Evolutionary conservation across 2,797 vertebrate species (phyloP).

Genomic region (Fratercula arctica): DNA sequence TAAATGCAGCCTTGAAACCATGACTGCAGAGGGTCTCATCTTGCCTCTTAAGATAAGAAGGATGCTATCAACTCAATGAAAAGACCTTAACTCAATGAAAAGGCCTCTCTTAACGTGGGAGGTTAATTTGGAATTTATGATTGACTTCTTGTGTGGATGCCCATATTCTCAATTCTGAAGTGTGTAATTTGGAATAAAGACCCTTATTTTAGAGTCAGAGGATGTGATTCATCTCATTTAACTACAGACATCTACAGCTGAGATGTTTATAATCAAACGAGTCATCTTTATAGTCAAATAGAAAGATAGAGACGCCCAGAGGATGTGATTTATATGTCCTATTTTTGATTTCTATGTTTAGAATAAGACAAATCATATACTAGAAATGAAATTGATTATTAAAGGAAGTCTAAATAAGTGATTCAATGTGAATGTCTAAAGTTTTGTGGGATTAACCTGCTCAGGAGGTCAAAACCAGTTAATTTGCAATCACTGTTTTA

Average conservation of each 20-base stretch:
- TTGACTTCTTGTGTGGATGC: constrained; percentile 51
- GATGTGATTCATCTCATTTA: constrained; percentile 57
- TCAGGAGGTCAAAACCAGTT: background rate
- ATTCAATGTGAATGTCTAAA: background rate
- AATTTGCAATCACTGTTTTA: constrained; percentile 1
- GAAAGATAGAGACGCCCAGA: background rate
- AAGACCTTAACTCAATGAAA: constrained; percentile 48
- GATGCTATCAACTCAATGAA: constrained; percentile 25
- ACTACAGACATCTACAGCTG: constrained; percentile 47
- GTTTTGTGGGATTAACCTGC: background rate
- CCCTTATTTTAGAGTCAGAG: constrained; percentile 52
- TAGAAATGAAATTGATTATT: constrained; percentile 24
- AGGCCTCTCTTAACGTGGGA: background rate
- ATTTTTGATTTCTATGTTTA: constrained; percentile 21
- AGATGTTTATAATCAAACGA: constrained; percentile 57
- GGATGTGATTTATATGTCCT: constrained; percentile 1
- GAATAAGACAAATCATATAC: constrained; percentile 13
- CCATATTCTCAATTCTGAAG: constrained; percentile 46
- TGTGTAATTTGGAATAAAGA: constrained; percentile 60
- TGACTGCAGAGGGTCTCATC: constrained; percentile 30
- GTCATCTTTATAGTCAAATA: constrained; percentile 38
- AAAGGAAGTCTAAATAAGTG: background rate
- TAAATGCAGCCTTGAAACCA: constrained; percentile 49
- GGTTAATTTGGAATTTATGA: constrained; percentile 60
- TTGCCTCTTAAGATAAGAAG: constrained; percentile 37